Evolutionary conservation across 1,140 invertebrate genomes (phyloP).

Genomic region (Drosophila pruinosa): DNA sequence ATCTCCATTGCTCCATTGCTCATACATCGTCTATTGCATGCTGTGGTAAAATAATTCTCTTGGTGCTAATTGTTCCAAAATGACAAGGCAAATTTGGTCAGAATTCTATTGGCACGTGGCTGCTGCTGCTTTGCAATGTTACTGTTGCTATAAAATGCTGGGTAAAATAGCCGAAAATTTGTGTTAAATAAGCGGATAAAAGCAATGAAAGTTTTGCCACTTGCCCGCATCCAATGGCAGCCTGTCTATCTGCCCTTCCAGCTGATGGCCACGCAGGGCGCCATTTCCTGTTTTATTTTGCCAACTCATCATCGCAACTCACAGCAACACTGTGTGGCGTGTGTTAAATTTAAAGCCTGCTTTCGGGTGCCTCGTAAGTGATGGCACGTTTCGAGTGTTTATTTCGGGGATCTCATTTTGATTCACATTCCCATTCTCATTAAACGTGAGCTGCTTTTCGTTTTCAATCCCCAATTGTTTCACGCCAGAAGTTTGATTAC

Average conservation of each 20-base stretch:
- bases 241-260: slow-evolving; percentile 1
- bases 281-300: slow-evolving; percentile 60
- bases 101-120: slow-evolving; percentile 39
- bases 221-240: slow-evolving; percentile 47
- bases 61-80: slow-evolving; percentile 66
- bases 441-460: slow-evolving; percentile 25
- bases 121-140: not conserved
- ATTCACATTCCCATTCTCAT: slow-evolving; percentile 25
- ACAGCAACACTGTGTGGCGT: slow-evolving; percentile 6
- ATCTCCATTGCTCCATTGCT: slow-evolving; percentile 37
- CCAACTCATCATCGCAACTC: slow-evolving; percentile 60
- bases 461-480: slow-evolving; percentile 36
- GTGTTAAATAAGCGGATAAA: slow-evolving; percentile 79
- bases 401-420: slow-evolving; percentile 22
- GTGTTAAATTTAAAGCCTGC: slow-evolving; percentile 62
- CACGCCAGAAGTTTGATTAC: slow-evolving; percentile 35
- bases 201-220: slow-evolving; percentile 74
- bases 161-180: slow-evolving; percentile 70
- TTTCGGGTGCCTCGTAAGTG: slow-evolving; percentile 22
- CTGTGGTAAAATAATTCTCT: slow-evolving; percentile 36
- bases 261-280: slow-evolving; percentile 30
- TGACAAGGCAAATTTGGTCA: slow-evolving; percentile 61
- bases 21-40: slow-evolving; percentile 47
- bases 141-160: slow-evolving; percentile 31
- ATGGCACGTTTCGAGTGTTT: slow-evolving; percentile 49